These are phyloP conservation scores for Dipodomys spectabilis DNA, from an alignment of 2,113 vertebrate genomes.

Conservation along the genomic window DNA sequence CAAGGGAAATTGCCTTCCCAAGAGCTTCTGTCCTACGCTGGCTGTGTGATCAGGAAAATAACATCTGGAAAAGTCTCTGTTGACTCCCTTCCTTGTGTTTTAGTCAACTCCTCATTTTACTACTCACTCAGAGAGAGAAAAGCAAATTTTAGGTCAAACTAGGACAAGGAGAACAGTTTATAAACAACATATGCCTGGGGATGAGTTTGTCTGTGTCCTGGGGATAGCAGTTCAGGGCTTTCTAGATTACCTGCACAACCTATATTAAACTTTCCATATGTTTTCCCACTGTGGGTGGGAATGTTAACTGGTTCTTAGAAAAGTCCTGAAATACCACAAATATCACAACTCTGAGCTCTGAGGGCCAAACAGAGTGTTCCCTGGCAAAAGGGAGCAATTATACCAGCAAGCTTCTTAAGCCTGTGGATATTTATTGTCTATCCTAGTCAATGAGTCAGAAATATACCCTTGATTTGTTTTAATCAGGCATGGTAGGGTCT, in stretches of 20 bases:
- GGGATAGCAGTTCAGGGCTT: not conserved
- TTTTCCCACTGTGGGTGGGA: not conserved
- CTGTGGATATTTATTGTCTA: not conserved
- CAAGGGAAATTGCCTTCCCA: not conserved
- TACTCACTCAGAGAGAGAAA: not conserved
- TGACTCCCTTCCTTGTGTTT: not conserved
- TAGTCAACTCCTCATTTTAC: not conserved
- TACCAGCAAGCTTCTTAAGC: not conserved
- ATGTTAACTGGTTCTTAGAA: not conserved
- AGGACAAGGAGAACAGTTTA: not conserved
- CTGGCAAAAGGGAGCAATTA: too few relatives aligned
- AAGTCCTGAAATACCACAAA: not conserved
- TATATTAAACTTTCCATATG: not conserved
- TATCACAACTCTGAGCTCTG: not conserved
- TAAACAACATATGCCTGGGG: not conserved
- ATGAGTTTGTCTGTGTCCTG: not conserved
- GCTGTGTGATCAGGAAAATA: too few relatives aligned
- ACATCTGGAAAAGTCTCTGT: too few relatives aligned
- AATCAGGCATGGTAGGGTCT: not conserved
- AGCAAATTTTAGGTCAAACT: not conserved
- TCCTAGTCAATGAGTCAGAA: not conserved
- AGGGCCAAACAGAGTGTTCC: rapidly evolving
- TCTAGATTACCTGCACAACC: not conserved
- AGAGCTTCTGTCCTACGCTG: not conserved
- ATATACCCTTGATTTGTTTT: not conserved